Conservation (phyloP, 1,140 invertebrate species). For the Conus betulinus region DNA sequence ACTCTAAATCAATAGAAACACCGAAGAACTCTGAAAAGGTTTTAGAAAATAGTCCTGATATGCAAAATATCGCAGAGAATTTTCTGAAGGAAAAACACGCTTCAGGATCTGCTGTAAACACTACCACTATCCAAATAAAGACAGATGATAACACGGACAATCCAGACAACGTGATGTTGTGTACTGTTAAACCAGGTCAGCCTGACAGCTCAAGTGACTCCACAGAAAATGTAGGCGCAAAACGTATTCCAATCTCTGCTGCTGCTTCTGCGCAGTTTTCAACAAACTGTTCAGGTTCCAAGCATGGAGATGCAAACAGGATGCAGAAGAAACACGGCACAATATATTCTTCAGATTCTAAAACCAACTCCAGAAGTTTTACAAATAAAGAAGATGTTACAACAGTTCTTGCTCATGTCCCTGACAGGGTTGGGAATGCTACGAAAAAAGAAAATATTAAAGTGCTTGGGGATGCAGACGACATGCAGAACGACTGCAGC, state of each 20-base stretch:
- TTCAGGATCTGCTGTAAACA: neutral
- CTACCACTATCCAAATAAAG: neutral
- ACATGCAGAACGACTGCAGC: neutral
- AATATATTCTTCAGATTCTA: neutral
- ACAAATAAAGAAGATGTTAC: neutral
- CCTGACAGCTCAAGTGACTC: neutral
- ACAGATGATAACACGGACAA: neutral
- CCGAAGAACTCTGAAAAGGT: neutral
- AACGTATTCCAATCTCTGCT: too few relatives aligned
- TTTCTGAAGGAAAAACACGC: neutral
- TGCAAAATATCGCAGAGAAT: neutral
- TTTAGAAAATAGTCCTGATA: neutral
- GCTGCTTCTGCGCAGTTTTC: neutral
- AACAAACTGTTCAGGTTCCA: neutral
- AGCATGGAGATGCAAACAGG: neutral
- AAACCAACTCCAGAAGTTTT: neutral
- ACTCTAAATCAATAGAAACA: neutral
- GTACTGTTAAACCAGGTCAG: neutral
- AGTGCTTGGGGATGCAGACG: neutral
- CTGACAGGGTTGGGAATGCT: neutral
- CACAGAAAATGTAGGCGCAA: too few relatives aligned
- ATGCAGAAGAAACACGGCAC: neutral
- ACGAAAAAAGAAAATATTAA: neutral
- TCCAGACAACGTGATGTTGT: neutral
- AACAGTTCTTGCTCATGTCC: neutral